Evolutionary conservation across 2,113 vertebrate species (phyloP), one percentile per base, ranked within the genome.

Genomic region (Oryzias melastigma): DNA sequence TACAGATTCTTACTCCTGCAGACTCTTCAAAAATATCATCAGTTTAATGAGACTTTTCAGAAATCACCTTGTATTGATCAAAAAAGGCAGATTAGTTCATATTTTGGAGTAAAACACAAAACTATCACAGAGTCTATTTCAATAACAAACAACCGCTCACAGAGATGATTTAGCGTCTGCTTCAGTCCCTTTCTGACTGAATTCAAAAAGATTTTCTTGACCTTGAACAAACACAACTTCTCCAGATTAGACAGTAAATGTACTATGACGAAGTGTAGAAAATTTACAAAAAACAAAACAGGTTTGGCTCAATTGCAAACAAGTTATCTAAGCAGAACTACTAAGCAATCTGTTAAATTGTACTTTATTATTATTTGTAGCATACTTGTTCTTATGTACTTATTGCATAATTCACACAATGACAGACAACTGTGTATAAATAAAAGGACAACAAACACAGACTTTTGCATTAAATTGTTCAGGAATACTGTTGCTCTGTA

Each of bases 21-120:
- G 75, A 55, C 75, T 61, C 49, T 62, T 40, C 54, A 29, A 42
- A 61, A 61, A 46, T 54, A 58, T 58, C 44, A 53, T 17, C 18
- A 53, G 54, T 68, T 46, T 41, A 57, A 2, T 52, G 49, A 60
- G 43, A 14, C 52, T 50, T 58, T 6, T 35, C 35, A 35, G 35
- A 35, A 10, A 35, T 35, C 10, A 3, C 2, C 1, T 12, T 35
- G 35, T 12, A 2, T 35, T 35, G 35, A 35, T 35, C 8, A 35
- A 12, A 35, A 22, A 35, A 12, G 8, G 12, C 35, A 35, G 35
- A 12, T 12, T 35, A 6, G 25, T 16, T 8, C 16, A 16, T 15
- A 46, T 15, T 8, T n/a, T 12, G 49, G n/a, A 46, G 13, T 41
- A 10, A 68, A 67, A 40, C 13, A 50, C 12, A 52, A n/a, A 51